These are phyloP conservation scores for Falco biarmicus DNA, from an alignment of 2,797 vertebrate genomes.

Conservation along the genomic window DNA sequence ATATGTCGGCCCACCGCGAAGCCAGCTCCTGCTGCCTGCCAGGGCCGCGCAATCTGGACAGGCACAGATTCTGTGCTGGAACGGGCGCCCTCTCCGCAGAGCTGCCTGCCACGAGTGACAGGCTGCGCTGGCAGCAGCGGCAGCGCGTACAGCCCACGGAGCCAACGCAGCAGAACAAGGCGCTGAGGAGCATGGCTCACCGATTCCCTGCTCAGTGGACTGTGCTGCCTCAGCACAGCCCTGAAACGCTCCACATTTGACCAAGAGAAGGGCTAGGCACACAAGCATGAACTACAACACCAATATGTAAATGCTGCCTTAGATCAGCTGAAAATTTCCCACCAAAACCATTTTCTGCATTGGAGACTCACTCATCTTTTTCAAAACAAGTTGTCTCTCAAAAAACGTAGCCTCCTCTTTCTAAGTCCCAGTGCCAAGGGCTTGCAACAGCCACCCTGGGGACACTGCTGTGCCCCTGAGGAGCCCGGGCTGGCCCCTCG, in stretches of 20 bases:
- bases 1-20: neutral
- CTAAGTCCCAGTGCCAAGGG: neutral
- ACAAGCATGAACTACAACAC: neutral
- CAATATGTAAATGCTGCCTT: accelerated
- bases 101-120: neutral
- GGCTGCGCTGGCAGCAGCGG: neutral
- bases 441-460: neutral
- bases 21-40: conserved; percentile 53
- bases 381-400: neutral
- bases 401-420: neutral
- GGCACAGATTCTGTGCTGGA: conserved; percentile 38
- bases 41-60: conserved; percentile 15
- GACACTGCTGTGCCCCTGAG: neutral
- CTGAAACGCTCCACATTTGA: neutral
- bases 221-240: neutral
- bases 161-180: neutral
- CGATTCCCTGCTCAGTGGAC: neutral
- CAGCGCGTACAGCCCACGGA: accelerated
- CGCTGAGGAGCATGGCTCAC: accelerated
- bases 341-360: neutral
- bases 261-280: neutral
- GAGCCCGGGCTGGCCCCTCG: neutral
- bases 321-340: neutral
- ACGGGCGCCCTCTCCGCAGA: neutral
- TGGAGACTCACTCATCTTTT: neutral